Evolutionary conservation across 2,797 vertebrate genomes (phyloP), one percentile per base, ranked within the genome.

Genomic region (Geotrypetes seraphini): DNA sequence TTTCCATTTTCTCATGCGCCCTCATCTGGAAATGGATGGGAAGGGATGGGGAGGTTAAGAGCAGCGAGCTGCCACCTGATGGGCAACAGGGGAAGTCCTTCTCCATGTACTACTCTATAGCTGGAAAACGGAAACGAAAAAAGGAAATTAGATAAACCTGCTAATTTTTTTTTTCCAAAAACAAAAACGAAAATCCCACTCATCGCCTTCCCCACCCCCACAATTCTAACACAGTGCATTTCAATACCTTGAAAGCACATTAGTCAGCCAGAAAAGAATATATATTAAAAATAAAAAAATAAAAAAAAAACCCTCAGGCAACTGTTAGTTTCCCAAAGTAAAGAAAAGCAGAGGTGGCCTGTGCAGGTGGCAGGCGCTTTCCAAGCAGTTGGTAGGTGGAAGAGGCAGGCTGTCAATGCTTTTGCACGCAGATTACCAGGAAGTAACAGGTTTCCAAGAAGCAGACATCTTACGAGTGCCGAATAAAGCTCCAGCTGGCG

Each of bases 101-200:
- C 66, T 86, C 81, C 75, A 19, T 48, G 78, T 70, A 62, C 87
- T 87, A 80, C 57, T 88, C 89, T 75, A 85, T 75, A 80, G 89
- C 90, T 95, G 88, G 76, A 91, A 76, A 91, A 88, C 56, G 68
- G 69, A 78, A 65, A 63, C 79, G 66, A 57, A 79, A 81, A 86
- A 62, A 73, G 79, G 37, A 83, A 43, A 47, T 90, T 83, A 88
- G 82, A 50, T 48, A 47, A 35, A 22, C 31, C 2, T 16, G 43
- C 49, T 34, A 36, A 38, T 66, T 42, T 43, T 37, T 41, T 16
- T 33, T 47, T 39, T 14, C 22, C n/a, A n/a, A 61, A 28, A 46
- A 36, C 62, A 66, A 49, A 47, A 57, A 57, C n/a, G n/a, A n/a
- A n/a, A n/a, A n/a, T n/a, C n/a, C n/a, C n/a, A n/a, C n/a, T n/a